Base-by-base conservation (phyloP, 2,797 vertebrate species). In the Spinus pinus region DNA sequence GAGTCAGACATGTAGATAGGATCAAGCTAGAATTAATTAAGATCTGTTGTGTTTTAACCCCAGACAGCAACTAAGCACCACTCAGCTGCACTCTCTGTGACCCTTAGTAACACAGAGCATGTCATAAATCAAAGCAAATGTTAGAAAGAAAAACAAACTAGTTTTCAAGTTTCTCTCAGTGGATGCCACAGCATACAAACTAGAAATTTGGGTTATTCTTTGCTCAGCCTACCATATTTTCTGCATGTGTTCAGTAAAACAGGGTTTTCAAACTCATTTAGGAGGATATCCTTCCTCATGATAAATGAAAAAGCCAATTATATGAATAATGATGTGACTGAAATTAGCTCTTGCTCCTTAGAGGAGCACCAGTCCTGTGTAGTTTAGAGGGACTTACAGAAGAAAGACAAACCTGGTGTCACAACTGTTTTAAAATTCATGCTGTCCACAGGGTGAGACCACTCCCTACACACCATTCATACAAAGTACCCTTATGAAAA, bases 191-290 rank as follows among this genome's bases (percentile, higher is more conserved):
- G 25, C 58, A 87, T 31, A 92, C 8, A 4, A 57, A 47, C 37
- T 57, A 86, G 58, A 65, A 94, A 85, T 85, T 21, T 58, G 49
- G 56, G 49, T 88, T 94, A 85, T 61, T 92, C 78, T 89, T 71
- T 88, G 37, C 81, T 92, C 77, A 92, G 60, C 37, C 78, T 74
- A 49, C 33, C 41, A 8, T 41, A 46, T 78, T 72, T 92, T 86
- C 93, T 96, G 86, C 53, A 50, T 87, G 44, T 75, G 47, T 79
- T 95, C 82, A 57, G 65, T 58, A 90, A 95, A 94, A 95, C 78
- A 78, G 72, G 86, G 53, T 90, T 97, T 92, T 80, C 71, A 86
- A 94, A 79, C 44, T 91, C 79, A 88, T 93, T 80, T 89, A 92
- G 88, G 79, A 95, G 72, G 75, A 81, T 94, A 94, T 69, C 60